phyloP scores from a whole-genome alignment of 2,797 vertebrate species.

The Malacoctenus gilli region DNA sequence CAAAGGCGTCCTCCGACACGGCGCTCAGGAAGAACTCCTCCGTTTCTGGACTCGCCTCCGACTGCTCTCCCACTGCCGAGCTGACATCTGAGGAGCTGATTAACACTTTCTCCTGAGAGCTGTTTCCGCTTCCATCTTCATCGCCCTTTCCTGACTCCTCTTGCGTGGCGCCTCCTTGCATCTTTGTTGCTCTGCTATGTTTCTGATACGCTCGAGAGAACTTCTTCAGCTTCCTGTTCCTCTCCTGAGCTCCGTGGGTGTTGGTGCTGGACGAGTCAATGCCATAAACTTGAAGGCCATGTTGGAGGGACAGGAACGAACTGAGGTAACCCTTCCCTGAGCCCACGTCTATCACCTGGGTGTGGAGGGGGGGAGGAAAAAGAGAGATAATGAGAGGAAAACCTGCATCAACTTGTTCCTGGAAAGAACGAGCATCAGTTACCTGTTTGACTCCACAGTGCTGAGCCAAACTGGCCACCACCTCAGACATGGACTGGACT shows the following conservation, averaged over 20 bases:
- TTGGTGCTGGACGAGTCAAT: constrained; percentile 94
- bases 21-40: constrained; percentile 75
- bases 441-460: constrained; percentile 89
- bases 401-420: too few species aligned
- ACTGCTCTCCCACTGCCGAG: constrained; percentile 2
- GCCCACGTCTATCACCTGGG: constrained; percentile 93
- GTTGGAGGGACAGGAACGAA: constrained; percentile 92
- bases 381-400: too few species aligned
- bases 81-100: constrained; percentile 17
- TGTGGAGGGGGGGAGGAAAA: not conserved
- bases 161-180: not conserved
- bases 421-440: too few species aligned
- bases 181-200: constrained; percentile 26
- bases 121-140: not conserved
- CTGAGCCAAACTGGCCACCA: constrained; percentile 83
- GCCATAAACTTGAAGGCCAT: constrained; percentile 91
- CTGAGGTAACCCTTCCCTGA: constrained; percentile 98
- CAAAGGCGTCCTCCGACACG: constrained; percentile 81
- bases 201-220: constrained; percentile 88
- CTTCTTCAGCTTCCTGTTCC: constrained; percentile 95
- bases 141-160: constrained; percentile 11
- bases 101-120: constrained; percentile 20
- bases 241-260: constrained; percentile 92
- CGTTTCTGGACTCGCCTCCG: constrained; percentile 41
- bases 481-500: constrained; percentile 92